phyloP scores from a whole-genome alignment of 2,888 invertebrate species.

The Netelia virgata region DNA sequence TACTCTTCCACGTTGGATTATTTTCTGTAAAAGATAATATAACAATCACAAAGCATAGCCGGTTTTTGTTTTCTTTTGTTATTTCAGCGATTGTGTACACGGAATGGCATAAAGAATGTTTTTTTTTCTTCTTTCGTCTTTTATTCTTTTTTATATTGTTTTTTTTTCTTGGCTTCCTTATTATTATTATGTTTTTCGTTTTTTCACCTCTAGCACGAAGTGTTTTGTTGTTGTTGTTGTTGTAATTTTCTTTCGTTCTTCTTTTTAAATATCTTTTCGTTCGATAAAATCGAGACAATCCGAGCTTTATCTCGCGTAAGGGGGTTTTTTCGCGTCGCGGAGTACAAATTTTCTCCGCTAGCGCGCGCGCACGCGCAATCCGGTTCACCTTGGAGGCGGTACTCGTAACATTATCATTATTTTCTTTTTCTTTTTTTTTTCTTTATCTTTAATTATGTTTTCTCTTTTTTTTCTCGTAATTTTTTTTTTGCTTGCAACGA shows the following conservation, averaged over 20 bases:
- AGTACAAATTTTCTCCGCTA: constrained; percentile 1
- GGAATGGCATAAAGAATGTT: constrained; percentile 67
- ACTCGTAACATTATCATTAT: constrained; percentile 68
- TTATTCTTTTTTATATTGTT: constrained; percentile 60
- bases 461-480: constrained; percentile 32
- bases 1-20: constrained; percentile 64
- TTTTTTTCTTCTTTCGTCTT: constrained; percentile 60
- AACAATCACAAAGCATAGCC: constrained; percentile 72
- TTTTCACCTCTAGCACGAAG: constrained; percentile 59
- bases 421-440: constrained; percentile 61
- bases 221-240: constrained; percentile 48
- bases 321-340: neutral
- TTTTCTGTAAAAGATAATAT: constrained; percentile 71
- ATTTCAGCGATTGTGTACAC: constrained; percentile 68
- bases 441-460: constrained; percentile 48
- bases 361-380: constrained; percentile 45
- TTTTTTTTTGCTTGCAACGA: constrained; percentile 61
- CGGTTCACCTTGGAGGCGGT: constrained; percentile 67
- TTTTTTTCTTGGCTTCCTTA: constrained; percentile 28
- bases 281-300: constrained; percentile 61
- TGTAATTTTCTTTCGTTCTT: constrained; percentile 32
- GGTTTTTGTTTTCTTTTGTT: constrained; percentile 59
- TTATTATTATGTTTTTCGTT: constrained; percentile 34
- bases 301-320: constrained; percentile 53
- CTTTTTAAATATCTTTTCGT: constrained; percentile 44